phyloP scores from a whole-genome alignment of 2,113 vertebrate species.

The Centropristis striata region DNA sequence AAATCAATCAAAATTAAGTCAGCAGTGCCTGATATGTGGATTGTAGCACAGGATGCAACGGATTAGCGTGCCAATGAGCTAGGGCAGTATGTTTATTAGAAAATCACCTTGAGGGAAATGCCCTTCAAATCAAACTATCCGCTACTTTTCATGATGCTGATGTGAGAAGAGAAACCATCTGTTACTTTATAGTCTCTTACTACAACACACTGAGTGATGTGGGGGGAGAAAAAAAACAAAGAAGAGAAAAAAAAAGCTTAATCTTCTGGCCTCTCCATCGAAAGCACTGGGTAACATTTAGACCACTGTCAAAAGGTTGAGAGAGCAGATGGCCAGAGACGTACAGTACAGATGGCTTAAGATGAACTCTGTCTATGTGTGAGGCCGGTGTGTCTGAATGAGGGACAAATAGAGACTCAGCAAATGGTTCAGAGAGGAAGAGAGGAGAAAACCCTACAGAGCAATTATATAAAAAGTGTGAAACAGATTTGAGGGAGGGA shows the following conservation, averaged over 20 bases:
- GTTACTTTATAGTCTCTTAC: slow-evolving; percentile 33
- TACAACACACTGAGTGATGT: slow-evolving; percentile 30
- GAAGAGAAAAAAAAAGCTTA: slow-evolving; percentile 46
- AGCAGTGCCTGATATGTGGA: neutral
- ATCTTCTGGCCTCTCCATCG: slow-evolving; percentile 41
- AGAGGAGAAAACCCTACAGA: neutral
- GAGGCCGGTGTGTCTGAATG: slow-evolving; percentile 4
- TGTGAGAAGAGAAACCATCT: slow-evolving; percentile 45
- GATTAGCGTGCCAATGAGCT: slow-evolving; percentile 42
- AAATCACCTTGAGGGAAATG: slow-evolving; percentile 36
- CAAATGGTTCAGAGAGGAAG: neutral
- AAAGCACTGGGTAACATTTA: slow-evolving; percentile 37
- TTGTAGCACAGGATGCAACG: neutral
- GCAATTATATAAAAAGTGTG: neutral
- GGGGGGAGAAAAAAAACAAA: neutral
- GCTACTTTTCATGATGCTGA: neutral
- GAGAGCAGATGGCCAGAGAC: slow-evolving; percentile 61
- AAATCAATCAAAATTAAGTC: neutral
- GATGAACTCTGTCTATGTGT: slow-evolving; percentile 28
- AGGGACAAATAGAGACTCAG: slow-evolving; percentile 4
- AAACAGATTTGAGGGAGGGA: neutral
- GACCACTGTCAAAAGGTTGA: slow-evolving; percentile 37
- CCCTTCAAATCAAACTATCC: slow-evolving; percentile 43
- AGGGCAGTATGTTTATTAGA: slow-evolving; percentile 21
- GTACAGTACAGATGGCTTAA: slow-evolving; percentile 39